Conservation (phyloP, 2,113 vertebrate genomes). For the Coracopsis vasa region DNA sequence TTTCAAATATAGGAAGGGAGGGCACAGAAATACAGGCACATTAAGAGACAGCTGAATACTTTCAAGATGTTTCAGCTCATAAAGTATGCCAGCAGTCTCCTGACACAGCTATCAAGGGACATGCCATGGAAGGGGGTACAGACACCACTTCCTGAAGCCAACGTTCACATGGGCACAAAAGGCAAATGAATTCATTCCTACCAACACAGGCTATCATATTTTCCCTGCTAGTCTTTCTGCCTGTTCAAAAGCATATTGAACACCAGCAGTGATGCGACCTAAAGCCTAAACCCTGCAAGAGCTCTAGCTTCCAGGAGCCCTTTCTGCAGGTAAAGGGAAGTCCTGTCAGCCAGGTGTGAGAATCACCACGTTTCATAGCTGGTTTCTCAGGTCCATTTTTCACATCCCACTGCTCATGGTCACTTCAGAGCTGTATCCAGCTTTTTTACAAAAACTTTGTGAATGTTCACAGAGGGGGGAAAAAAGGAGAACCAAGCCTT, state of each 20-base stretch:
- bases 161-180: neutral
- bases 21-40: neutral
- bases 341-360: neutral
- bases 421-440: neutral
- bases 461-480: neutral
- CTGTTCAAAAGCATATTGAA: neutral
- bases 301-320: neutral
- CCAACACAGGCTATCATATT: neutral
- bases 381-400: neutral
- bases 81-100: accelerated
- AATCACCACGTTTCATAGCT: neutral
- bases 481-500: neutral
- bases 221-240: neutral
- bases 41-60: neutral
- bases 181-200: neutral
- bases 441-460: neutral
- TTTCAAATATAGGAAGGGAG: neutral
- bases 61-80: neutral
- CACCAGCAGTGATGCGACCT: neutral
- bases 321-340: neutral
- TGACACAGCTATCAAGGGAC: neutral
- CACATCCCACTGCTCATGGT: neutral
- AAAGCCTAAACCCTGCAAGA: neutral
- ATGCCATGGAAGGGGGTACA: accelerated
- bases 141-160: neutral